Evolutionary conservation across 2,797 vertebrate species (phyloP).

Genomic region (Aphelocoma californica): DNA sequence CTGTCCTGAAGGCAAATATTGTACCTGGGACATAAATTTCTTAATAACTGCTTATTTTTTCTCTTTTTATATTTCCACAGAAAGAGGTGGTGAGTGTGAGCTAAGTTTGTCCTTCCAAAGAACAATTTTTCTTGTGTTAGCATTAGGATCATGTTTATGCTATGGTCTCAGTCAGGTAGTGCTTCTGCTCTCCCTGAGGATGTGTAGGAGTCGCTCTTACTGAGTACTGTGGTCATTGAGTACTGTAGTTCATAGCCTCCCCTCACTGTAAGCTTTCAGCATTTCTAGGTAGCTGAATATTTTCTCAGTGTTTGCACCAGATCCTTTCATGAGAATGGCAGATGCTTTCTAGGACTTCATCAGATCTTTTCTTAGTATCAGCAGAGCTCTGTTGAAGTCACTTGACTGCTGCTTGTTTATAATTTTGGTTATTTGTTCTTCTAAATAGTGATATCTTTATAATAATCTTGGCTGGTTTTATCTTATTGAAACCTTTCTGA

Average conservation of each 20-base stretch:
- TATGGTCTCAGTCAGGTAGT: neutral
- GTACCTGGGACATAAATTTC: neutral
- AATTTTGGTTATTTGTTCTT: neutral
- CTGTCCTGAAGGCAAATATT: neutral
- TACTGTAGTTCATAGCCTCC: neutral
- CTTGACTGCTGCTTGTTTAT: neutral
- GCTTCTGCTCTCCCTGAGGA: neutral
- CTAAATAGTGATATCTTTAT: neutral
- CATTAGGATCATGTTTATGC: slow-evolving; percentile 51
- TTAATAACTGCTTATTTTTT: slow-evolving; percentile 56
- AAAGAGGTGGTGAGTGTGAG: slow-evolving; percentile 79
- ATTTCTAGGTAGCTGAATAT: slow-evolving; percentile 23
- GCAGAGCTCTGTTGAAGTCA: slow-evolving; percentile 19
- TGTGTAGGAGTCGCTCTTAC: neutral
- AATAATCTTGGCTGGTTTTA: neutral
- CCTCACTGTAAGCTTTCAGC: slow-evolving; percentile 19
- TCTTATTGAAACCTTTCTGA: neutral
- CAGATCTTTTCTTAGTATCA: neutral
- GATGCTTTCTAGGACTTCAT: neutral
- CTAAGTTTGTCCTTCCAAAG: slow-evolving; percentile 10
- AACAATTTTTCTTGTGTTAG: neutral
- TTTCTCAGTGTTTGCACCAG: neutral
- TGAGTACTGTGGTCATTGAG: neutral
- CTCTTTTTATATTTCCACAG: slow-evolving; percentile 63
- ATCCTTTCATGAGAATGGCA: neutral